Conservation (phyloP, 2,888 invertebrate genomes). For the Cephus spinipes region DNA sequence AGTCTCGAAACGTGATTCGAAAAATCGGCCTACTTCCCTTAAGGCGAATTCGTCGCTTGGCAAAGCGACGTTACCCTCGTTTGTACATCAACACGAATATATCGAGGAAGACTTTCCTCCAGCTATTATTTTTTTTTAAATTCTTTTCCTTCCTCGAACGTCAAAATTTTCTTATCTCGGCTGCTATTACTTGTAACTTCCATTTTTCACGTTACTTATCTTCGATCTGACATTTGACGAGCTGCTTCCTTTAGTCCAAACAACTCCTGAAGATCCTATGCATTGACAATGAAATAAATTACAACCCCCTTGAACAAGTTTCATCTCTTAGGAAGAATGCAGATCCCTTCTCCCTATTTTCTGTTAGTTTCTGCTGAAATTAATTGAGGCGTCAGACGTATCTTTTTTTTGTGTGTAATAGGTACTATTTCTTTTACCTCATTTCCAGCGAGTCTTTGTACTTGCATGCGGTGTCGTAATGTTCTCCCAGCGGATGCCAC, state of each 20-base stretch:
- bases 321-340: not conserved
- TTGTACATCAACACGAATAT: not conserved
- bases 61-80: not conserved
- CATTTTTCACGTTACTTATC: not conserved
- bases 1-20: not conserved
- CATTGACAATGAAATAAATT: too few species aligned
- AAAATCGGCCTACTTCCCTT: not conserved
- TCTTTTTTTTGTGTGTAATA: not conserved
- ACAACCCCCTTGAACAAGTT: not conserved
- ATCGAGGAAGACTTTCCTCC: not conserved
- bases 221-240: not conserved
- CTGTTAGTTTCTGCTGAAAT: not conserved
- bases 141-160: not conserved
- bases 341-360: not conserved
- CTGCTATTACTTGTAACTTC: not conserved
- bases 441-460: too few species aligned
- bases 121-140: not conserved
- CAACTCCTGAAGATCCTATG: not conserved
- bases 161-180: not conserved
- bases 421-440: not conserved
- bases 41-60: not conserved
- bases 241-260: not conserved
- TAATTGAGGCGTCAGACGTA: not conserved
- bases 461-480: not conserved
- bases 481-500: not conserved